Base-by-base conservation (phyloP, 2,113 vertebrate species). In the Triplophysa dalaica region DNA sequence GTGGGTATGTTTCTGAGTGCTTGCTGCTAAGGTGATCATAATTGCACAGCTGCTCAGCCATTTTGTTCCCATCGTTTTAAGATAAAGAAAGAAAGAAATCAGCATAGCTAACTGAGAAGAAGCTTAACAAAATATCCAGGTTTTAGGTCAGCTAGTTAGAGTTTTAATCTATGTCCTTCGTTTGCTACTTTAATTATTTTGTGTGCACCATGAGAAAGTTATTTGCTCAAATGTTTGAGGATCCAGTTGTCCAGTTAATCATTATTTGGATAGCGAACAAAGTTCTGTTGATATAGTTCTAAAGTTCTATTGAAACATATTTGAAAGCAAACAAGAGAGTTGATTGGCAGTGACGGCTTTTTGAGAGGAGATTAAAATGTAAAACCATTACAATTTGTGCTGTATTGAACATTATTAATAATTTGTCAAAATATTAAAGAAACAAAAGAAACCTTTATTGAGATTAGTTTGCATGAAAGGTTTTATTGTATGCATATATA, bases 201-300 rank as follows among this genome's bases (percentile, higher is more conserved):
- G 12, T 4, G 50, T 22, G 70, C 29, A 16, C 29, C 52, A 22
- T 10, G 12, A 73, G 52, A 29, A 60, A 41, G 4, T 41, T 12
- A n/a, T 60, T 73, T 16, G 56, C 17, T 73, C 3, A 60, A 0
- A 38, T 22, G 54, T 72, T 38, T 38, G n/a, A 58, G 14, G 17
- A 54, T 54, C 14, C 50, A 17, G 50, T 4, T 68, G 50, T 52
- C 13, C 56, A 66, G 88, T 91, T 87, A 87, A 86, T 88, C 72
- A 87, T 90, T 88, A 75, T 85, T 84, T 78, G 19, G 19, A 81
- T 14, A 33, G 33, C 21, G 86, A 80, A 86, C 87, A 88, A 88
- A 90, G 89, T 91, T 84, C 82, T 8, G 19, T 22, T 61, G 60
- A 72, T 68, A 14, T 77, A 69, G 33, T 81, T 69, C 50, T 52